phyloP scores from a whole-genome alignment of 2,888 invertebrate genomes.

The Ichneumon xanthorius region DNA sequence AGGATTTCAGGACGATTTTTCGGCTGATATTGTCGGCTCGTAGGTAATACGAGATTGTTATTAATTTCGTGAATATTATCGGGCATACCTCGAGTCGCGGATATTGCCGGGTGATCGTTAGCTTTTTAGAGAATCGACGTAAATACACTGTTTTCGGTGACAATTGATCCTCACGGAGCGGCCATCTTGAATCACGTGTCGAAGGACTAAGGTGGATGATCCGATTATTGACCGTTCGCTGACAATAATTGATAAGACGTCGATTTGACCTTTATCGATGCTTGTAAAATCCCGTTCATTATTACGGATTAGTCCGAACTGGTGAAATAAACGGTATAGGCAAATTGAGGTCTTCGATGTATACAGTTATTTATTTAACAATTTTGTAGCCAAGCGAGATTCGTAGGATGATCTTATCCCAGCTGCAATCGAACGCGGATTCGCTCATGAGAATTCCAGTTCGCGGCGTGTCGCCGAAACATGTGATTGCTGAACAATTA shows the following conservation, averaged over 20 bases:
- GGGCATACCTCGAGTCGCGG: slow-evolving; percentile 9
- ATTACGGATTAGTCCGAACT: not conserved
- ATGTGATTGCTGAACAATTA: too few species aligned
- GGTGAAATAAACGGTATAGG: not conserved
- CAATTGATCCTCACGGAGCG: slow-evolving; percentile 12
- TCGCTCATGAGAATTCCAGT: too few species aligned
- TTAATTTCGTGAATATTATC: not conserved
- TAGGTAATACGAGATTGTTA: not conserved
- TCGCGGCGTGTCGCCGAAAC: too few species aligned
- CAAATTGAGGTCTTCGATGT: too few species aligned
- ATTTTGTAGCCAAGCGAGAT: too few species aligned
- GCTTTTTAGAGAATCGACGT: not conserved
- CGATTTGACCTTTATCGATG: not conserved
- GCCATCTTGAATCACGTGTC: slow-evolving; percentile 53
- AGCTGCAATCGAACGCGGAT: too few species aligned
- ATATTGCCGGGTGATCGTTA: not conserved
- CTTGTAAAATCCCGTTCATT: not conserved
- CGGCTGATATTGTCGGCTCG: not conserved
- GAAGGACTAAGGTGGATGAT: slow-evolving; percentile 29
- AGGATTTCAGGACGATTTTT: not conserved
- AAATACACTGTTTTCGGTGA: slow-evolving; percentile 32
- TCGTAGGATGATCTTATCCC: too few species aligned
- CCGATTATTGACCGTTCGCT: slow-evolving; percentile 25
- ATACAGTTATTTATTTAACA: too few species aligned
- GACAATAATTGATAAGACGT: not conserved